Evolutionary conservation across 2,113 vertebrate genomes (phyloP), one percentile per base, ranked within the genome.

Genomic region (Lathamus discolor): DNA sequence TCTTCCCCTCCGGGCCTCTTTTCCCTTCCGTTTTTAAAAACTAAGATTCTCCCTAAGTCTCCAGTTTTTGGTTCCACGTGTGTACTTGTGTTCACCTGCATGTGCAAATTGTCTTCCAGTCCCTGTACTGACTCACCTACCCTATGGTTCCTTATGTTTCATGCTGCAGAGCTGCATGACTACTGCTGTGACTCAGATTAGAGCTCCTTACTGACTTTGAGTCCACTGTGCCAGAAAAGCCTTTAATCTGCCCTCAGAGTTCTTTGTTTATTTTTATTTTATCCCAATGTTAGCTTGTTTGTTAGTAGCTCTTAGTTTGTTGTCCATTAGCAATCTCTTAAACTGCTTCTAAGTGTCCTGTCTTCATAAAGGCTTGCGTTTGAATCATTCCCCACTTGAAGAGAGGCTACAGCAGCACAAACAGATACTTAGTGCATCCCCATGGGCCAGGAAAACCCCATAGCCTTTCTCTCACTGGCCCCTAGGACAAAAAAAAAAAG

Each of bases 101-200:
- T 22, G 24, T 29, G 17, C n/a, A 59, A 5, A 7, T 4, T 61
- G 13, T 13, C 29, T 92, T 78, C 37, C 25, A 49, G 68, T 70
- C 29, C 11, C 29, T 67, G 1, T n/a, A 41, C 37, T 62, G 35
- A 59, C 17, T 75, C n/a, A 43, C 11, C 31, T 19, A 31, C 10
- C 17, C 16, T 48, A 12, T 1, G 1, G 33, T 37, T 67, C 57
- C 55, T 73, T 1, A 1, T 19, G 5, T 66, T 91, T 44, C 54
- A 35, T 0, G 0, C 31, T 82, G 20, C 11, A 59, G 46, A 68
- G 28, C 13, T 74, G 8, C 51, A 44, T 0, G 0, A 52, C 9
- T 46, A 10, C 66, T 82, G 51, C 28, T 55, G 51, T 54, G 51
- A 82, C 31, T 59, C 41, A 54, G 11, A 31, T 75, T 63, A 72